phyloP scores from a whole-genome alignment of 1,140 invertebrate genomes.

The Frieseomelitta varia region DNA sequence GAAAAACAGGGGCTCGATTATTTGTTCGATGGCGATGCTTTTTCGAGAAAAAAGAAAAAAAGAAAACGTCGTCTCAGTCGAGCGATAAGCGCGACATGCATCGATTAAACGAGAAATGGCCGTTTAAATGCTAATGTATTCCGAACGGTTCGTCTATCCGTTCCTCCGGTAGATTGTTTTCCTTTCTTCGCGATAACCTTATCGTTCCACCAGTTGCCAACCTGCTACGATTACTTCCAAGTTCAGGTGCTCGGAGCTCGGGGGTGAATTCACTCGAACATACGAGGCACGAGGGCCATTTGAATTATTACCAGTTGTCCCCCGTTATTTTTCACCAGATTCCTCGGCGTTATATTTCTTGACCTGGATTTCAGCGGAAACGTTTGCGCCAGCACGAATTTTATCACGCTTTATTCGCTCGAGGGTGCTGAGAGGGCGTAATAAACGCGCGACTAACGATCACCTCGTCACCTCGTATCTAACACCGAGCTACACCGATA shows the following conservation, averaged over 20 bases:
- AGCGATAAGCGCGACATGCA: not conserved
- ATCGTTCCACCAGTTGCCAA: not conserved
- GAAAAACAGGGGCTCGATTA: conserved; percentile 26
- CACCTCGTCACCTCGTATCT: conserved; percentile 53
- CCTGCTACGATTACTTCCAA: not conserved
- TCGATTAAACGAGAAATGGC: not conserved
- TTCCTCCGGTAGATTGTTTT: not conserved
- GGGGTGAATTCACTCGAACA: not conserved
- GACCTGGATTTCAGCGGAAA: conserved; percentile 26
- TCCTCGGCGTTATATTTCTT: conserved; percentile 33
- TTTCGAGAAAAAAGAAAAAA: not conserved
- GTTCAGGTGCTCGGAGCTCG: not conserved
- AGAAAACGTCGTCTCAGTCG: not conserved
- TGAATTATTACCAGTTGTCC: not conserved
- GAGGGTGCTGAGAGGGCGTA: conserved; percentile 39
- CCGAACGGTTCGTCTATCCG: not conserved
- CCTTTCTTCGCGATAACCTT: not conserved
- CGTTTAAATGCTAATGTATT: not conserved
- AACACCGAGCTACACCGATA: conserved; percentile 29
- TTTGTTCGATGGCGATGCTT: not conserved
- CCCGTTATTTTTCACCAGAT: not conserved
- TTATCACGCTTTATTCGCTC: conserved; percentile 43
- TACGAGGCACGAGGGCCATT: not conserved
- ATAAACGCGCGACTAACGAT: conserved; percentile 54
- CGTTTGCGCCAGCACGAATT: conserved; percentile 34